Base-by-base conservation (phyloP, 2,888 invertebrate genomes). In the Eulithis testata region DNA sequence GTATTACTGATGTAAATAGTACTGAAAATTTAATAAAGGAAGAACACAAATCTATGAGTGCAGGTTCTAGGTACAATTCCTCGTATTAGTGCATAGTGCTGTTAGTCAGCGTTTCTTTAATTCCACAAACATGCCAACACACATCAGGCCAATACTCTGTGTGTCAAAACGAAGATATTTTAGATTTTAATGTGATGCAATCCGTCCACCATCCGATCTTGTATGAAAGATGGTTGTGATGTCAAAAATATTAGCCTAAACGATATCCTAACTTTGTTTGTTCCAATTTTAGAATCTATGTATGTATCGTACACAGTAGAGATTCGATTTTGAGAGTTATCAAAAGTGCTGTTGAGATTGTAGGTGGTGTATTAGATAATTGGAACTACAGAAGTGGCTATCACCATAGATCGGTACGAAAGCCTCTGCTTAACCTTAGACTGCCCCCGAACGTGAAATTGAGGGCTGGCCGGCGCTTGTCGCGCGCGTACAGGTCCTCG, bases 91-190 rank as follows among this genome's bases (percentile, higher is more conserved):
- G 92, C 91, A 79, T 75, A 87, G 91, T 93, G 92, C 88, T 88
- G 90, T 93, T 93, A 93, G 91, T 92, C 90, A 87, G 91, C 89
- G 76, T 73, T 76, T 76, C 71, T 76, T 78, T 68, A 61, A 73
- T 73, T 82, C 74, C 83, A 86, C 78, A 83, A 84, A 85, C 92
- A 91, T 93, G 92, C 92, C 86, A 86, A 86, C 83, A 90, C 90
- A 88, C 88, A 84, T 80, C 86, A 87, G 85, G 84, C 84, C 21
- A 81, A 68, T 73, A 73, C 74, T 78, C 74, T 85, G 84, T 83
- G 88, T 88, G 88, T 88, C 85, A 86, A 89, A 87, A 91, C 90
- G 89, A 90, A 90, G 88, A 89, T 90, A 91, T 90, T 84, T 86
- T 83, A 84, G 85, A 85, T 82, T 76, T 73, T 69, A 71, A 60